These are phyloP conservation scores for Cephus pulcher DNA, from an alignment of 2,888 invertebrate genomes.

Conservation along the genomic window DNA sequence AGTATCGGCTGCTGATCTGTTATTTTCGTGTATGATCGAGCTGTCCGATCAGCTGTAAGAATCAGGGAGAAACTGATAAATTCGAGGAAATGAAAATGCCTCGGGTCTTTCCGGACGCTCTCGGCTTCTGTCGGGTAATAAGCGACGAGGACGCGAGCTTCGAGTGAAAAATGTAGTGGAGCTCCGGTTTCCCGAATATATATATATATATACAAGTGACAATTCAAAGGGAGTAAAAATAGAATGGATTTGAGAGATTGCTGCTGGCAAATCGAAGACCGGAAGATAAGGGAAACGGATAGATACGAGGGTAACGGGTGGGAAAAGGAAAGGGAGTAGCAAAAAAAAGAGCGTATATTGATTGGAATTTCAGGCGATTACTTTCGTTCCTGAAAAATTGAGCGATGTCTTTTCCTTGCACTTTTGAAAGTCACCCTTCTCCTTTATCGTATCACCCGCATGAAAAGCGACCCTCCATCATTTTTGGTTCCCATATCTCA, in stretches of 20 bases:
- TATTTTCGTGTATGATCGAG: background rate
- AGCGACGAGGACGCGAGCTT: constrained; percentile 2
- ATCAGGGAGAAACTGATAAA: constrained; percentile 42
- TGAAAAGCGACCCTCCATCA: background rate
- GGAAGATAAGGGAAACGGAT: background rate
- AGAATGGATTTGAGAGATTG: background rate
- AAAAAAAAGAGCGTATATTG: constrained; percentile 36
- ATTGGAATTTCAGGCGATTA: constrained; percentile 43
- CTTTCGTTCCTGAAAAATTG: constrained; percentile 17
- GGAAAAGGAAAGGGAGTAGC: constrained; percentile 7
- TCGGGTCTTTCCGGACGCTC: constrained; percentile 22
- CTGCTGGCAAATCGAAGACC: background rate
- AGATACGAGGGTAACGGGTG: background rate
- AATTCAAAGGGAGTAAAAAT: background rate
- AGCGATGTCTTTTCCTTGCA: background rate
- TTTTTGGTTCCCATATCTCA: background rate
- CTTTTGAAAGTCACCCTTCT: background rate
- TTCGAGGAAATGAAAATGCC: constrained; percentile 50
- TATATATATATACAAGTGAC: background rate
- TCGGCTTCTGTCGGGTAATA: background rate
- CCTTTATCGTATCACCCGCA: background rate
- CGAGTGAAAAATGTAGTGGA: background rate
- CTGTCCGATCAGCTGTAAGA: background rate
- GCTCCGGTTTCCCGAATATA: background rate
- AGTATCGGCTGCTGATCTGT: background rate